phyloP scores from a whole-genome alignment of 2,888 invertebrate species.

The Coelogynopora nodosa region DNA sequence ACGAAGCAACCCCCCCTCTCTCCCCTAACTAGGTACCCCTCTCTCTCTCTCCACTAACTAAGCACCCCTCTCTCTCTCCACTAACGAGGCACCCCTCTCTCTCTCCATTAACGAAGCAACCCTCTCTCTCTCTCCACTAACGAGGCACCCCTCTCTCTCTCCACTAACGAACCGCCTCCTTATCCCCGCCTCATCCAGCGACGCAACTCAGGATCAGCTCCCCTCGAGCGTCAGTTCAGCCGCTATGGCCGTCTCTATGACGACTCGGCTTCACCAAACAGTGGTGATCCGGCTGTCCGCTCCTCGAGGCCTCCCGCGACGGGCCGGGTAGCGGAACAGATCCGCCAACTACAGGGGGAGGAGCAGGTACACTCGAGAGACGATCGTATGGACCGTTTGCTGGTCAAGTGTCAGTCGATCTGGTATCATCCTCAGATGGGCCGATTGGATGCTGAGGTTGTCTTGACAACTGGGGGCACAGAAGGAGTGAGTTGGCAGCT shows the following conservation, averaged over 20 bases:
- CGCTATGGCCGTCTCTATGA: neutral
- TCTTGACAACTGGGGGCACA: neutral
- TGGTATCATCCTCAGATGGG: neutral
- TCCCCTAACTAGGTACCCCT: no score
- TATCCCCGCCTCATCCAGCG: neutral
- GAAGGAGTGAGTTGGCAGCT: neutral
- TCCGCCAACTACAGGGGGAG: neutral
- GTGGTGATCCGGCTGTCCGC: no score
- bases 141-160: no score
- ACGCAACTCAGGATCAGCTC: neutral
- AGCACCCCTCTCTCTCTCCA: no score
- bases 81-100: no score
- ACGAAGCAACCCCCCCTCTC: no score
- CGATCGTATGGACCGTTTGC: neutral
- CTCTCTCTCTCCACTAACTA: no score
- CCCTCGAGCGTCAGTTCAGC: neutral
- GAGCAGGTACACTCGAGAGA: neutral
- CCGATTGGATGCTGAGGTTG: neutral
- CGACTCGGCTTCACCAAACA: no score
- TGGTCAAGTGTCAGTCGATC: neutral
- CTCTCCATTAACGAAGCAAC: no score
- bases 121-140: no score
- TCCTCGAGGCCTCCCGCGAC: neutral
- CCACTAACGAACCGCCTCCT: no score
- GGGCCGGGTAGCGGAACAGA: neutral